phyloP scores from a whole-genome alignment of 2,113 vertebrate genomes.

The Bubalus kerabau region DNA sequence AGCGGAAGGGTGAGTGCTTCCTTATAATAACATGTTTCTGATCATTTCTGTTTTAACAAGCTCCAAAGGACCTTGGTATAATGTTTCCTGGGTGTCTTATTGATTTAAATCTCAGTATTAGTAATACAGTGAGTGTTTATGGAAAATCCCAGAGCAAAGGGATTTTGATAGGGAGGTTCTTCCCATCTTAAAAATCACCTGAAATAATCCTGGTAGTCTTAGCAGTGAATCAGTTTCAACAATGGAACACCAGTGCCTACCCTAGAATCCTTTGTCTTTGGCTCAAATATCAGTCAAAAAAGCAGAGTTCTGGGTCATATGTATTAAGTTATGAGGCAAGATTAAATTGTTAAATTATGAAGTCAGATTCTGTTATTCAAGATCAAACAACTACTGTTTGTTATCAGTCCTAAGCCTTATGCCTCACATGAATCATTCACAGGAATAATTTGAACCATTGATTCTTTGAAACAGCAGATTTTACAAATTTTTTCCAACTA shows the following conservation, averaged over 20 bases:
- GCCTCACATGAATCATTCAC: background rate
- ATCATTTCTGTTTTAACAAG: background rate
- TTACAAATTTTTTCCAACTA: background rate
- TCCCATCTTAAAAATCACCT: background rate
- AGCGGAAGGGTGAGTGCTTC: background rate
- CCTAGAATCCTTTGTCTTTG: background rate
- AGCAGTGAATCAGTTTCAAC: background rate
- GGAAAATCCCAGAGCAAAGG: background rate
- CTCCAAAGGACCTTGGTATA: background rate
- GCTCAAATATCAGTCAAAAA: background rate
- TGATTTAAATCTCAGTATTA: background rate
- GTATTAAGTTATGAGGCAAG: background rate
- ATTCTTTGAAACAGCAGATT: background rate
- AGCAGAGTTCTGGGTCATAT: background rate
- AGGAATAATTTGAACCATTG: background rate
- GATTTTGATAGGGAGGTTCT: background rate
- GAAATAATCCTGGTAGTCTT: background rate
- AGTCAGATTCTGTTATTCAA: slow-evolving; percentile 1
- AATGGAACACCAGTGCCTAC: background rate
- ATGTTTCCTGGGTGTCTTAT: background rate
- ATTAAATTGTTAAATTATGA: background rate
- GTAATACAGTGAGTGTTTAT: background rate
- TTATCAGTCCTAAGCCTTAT: background rate
- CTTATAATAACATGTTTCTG: background rate
- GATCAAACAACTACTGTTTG: background rate